Conservation (phyloP, 2,113 vertebrate genomes). For the Rhinoptilus africanus region DNA sequence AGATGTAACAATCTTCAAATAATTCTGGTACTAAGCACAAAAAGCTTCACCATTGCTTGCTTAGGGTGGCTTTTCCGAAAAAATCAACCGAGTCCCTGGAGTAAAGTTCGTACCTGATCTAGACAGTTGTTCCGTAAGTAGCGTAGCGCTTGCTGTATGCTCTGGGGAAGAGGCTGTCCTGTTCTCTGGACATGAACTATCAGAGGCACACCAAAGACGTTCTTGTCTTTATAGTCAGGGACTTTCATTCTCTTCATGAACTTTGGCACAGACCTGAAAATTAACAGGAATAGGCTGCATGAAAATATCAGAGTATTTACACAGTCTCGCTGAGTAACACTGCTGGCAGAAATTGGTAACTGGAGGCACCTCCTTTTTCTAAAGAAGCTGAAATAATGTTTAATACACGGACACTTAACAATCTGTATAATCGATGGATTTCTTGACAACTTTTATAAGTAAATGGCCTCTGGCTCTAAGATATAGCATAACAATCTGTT, state of each 20-base stretch:
- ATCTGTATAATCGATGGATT: neutral
- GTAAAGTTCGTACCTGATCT: constrained; percentile 84
- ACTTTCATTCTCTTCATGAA: constrained; percentile 99
- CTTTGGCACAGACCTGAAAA: constrained; percentile 93
- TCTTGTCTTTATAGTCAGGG: constrained; percentile 96
- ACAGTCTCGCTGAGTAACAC: neutral
- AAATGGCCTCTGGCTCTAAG: neutral
- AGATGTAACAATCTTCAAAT: neutral
- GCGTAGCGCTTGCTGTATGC: constrained; percentile 90
- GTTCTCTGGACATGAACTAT: constrained; percentile 94
- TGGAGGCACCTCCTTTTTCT: neutral
- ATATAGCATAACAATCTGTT: neutral
- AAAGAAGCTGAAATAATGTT: neutral
- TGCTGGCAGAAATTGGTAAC: neutral
- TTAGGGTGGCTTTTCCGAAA: neutral
- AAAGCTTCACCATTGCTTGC: neutral
- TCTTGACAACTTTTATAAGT: neutral
- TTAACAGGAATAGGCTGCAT: neutral
- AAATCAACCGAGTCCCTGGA: neutral
- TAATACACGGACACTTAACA: neutral
- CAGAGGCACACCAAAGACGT: constrained; percentile 95
- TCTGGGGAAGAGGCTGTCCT: constrained; percentile 93
- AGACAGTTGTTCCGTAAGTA: constrained; percentile 92
- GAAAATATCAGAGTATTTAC: neutral
- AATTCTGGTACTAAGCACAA: neutral